Evolutionary conservation across 2,113 vertebrate species (phyloP).

Genomic region (Odocoileus virginianus): DNA sequence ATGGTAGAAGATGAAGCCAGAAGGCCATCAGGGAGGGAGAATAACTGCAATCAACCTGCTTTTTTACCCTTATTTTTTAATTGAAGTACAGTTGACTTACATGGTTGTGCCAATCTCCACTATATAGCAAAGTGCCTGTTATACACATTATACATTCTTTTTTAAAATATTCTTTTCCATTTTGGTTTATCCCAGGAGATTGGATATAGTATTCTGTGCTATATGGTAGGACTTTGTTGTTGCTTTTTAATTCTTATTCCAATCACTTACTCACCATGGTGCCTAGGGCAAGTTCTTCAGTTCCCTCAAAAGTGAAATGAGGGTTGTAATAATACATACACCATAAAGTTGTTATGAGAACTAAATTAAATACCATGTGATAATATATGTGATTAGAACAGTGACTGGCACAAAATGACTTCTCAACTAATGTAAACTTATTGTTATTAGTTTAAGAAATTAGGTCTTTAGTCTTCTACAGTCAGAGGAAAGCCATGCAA

Average conservation of each 20-base stretch:
- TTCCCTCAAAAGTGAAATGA: not conserved
- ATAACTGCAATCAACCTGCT: not conserved
- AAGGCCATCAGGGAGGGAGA: not conserved
- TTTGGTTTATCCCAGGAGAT: not conserved
- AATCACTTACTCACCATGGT: not conserved
- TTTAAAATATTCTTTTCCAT: not conserved
- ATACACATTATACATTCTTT: not conserved
- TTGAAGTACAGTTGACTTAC: not conserved
- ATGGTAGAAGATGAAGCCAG: not conserved
- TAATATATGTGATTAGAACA: not conserved
- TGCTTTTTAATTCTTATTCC: not conserved
- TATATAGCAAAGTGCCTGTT: not conserved
- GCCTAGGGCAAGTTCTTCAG: not conserved
- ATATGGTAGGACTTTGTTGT: not conserved
- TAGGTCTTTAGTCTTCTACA: not conserved
- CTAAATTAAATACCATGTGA: not conserved
- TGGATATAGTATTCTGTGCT: not conserved
- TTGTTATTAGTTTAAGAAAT: not conserved
- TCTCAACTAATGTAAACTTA: not conserved
- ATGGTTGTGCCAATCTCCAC: not conserved
- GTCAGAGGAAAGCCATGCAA: not conserved
- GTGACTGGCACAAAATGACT: not conserved
- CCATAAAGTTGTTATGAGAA: not conserved
- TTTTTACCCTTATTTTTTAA: not conserved
- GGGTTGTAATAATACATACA: not conserved